Percentiles rank a stretch among this genome's conserved stretches.
These are phyloP conservation scores for Ascidia mentula DNA, from an alignment of 23 tunicate genomes.

Conservation along the genomic window DNA sequence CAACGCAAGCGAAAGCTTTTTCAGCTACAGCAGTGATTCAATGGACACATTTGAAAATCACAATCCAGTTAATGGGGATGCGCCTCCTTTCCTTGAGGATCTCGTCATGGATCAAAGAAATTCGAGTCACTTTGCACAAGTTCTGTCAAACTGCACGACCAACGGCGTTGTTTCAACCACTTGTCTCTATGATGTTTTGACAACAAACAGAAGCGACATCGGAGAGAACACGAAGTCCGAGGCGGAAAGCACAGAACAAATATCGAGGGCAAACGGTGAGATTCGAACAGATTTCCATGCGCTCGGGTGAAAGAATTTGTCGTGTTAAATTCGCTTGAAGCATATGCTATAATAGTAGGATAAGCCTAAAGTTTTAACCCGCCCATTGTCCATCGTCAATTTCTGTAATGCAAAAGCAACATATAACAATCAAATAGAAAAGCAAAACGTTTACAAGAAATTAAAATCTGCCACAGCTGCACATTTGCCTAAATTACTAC, in stretches of 20 bases:
- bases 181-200: constrained; percentile 16
- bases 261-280: constrained; percentile 1
- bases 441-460: too few species aligned
- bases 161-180: not conserved
- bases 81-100: not conserved
- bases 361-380: too few species aligned
- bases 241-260: not conserved
- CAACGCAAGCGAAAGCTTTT: constrained; percentile 36
- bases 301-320: too few species aligned
- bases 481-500: too few species aligned
- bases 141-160: not conserved
- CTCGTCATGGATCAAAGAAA: not conserved
- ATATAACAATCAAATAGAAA: too few species aligned
- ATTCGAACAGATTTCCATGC: too few species aligned
- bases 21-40: constrained; percentile 28
- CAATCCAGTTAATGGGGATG: not conserved
- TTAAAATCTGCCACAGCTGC: too few species aligned
- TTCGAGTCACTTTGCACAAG: not conserved
- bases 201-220: constrained; percentile 15
- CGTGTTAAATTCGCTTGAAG: too few species aligned
- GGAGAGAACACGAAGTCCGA: not conserved
- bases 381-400: too few species aligned
- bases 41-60: not conserved
- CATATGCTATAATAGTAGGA: too few species aligned
- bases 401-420: too few species aligned